Conservation (phyloP, 2,888 invertebrate species). For the Synergus itoensis region DNA sequence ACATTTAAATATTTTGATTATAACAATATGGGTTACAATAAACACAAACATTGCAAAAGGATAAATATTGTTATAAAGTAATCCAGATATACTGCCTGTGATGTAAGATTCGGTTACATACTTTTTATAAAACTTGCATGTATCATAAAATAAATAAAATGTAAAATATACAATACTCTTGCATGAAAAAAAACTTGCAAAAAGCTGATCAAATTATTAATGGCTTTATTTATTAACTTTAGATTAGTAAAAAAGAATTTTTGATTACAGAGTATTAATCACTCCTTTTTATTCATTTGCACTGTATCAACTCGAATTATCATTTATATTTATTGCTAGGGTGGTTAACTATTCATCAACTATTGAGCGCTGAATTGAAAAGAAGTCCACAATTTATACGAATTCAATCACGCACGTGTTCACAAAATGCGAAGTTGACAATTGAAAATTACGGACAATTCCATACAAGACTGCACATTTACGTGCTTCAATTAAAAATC, state of each 20-base stretch:
- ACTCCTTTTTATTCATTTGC: neutral
- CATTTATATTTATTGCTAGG: constrained; percentile 23
- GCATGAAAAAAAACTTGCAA: neutral
- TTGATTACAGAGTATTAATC: neutral
- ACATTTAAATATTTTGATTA: neutral
- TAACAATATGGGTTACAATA: neutral
- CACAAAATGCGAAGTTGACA: neutral
- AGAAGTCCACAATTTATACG: constrained; percentile 8
- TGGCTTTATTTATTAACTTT: too few species aligned
- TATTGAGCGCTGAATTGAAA: constrained; percentile 32
- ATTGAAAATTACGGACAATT: constrained; percentile 13
- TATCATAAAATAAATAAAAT: neutral
- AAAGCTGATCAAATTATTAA: neutral
- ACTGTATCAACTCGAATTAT: neutral
- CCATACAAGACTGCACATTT: constrained; percentile 18
- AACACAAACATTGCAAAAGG: neutral
- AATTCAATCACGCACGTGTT: neutral
- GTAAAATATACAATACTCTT: neutral
- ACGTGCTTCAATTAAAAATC: constrained; percentile 4
- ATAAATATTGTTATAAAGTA: neutral
- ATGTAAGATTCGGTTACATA: neutral
- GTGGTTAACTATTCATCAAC: constrained; percentile 10
- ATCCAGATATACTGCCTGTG: neutral
- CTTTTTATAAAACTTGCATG: neutral
- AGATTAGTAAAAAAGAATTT: too few species aligned